phyloP scores from a whole-genome alignment of 2,888 invertebrate genomes.

The Mesoligia furuncula region DNA sequence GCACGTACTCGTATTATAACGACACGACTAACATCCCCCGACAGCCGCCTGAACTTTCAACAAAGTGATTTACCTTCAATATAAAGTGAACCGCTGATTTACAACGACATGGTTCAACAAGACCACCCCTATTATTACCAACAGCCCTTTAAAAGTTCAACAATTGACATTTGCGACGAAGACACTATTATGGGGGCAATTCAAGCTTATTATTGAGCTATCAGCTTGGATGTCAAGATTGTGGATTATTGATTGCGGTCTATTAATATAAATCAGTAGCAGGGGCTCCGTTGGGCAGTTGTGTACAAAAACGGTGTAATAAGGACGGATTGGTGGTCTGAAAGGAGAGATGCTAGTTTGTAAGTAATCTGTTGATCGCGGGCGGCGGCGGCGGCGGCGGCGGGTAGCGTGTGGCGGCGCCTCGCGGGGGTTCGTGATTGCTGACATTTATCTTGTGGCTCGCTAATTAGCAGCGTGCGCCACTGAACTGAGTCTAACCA shows the following conservation, averaged over 20 bases:
- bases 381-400: constrained; percentile 28
- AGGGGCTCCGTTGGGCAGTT: constrained; percentile 52
- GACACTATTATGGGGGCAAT: constrained; percentile 80
- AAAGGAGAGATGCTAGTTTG: constrained; percentile 72
- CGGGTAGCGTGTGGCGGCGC: constrained; percentile 70
- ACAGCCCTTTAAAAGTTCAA: constrained; percentile 85
- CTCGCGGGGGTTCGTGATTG: constrained; percentile 82
- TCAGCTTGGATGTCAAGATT: constrained; percentile 67
- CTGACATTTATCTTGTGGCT: constrained; percentile 86
- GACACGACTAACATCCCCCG: constrained; percentile 39
- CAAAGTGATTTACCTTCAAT: constrained; percentile 80
- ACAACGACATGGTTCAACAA: constrained; percentile 83
- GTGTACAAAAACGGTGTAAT: constrained; percentile 65
- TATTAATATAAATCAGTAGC: constrained; percentile 68
- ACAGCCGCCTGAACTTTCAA: constrained; percentile 77
- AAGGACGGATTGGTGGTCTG: constrained; percentile 58
- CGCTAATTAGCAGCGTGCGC: constrained; percentile 81
- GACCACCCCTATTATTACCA: constrained; percentile 79
- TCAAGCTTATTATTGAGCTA: constrained; percentile 76
- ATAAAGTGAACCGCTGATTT: constrained; percentile 80
- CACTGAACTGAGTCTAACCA: constrained; percentile 72
- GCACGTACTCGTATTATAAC: constrained; percentile 36
- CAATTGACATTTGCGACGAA: constrained; percentile 84
- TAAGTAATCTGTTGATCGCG: constrained; percentile 72
- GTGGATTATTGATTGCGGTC: constrained; percentile 68